These are phyloP conservation scores for Thunnus thynnus DNA, from an alignment of 2,113 vertebrate species.

Conservation along the genomic window DNA sequence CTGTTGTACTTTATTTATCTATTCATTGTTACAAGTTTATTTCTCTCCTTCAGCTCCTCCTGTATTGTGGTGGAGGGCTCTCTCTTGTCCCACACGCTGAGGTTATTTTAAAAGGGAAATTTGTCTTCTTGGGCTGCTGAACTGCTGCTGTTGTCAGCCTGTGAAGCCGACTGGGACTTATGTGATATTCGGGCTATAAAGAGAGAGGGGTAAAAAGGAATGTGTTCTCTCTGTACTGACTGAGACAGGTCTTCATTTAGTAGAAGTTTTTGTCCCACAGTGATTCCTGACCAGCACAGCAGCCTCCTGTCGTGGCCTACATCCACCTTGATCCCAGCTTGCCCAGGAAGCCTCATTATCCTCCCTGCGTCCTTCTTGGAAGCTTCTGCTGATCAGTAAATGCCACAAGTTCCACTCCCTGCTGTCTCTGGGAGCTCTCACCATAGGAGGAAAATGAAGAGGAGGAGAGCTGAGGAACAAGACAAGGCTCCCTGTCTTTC, in stretches of 20 bases:
- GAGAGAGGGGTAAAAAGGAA: slow-evolving; percentile 15
- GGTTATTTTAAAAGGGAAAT: neutral
- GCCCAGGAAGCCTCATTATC: slow-evolving; percentile 74
- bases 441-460: slow-evolving; percentile 29
- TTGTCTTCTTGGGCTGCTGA: neutral
- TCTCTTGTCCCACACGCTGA: neutral
- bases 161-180: slow-evolving; percentile 13
- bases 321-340: slow-evolving; percentile 58
- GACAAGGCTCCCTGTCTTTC: neutral
- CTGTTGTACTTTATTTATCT: neutral
- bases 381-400: slow-evolving; percentile 73
- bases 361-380: slow-evolving; percentile 59
- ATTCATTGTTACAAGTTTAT: neutral
- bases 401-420: slow-evolving; percentile 66
- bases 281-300: slow-evolving; percentile 22
- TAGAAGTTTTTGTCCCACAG: slow-evolving; percentile 23
- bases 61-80: neutral
- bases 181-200: slow-evolving; percentile 28
- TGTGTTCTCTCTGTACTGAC: neutral
- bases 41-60: neutral
- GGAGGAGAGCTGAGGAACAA: neutral
- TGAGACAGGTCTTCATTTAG: slow-evolving; percentile 2
- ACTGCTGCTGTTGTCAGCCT: slow-evolving; percentile 19
- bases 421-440: slow-evolving; percentile 53
- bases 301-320: slow-evolving; percentile 22